Percentiles rank a stretch among this genome's conserved stretches.
These are phyloP conservation scores for Sebastes dallii DNA, from an alignment of 2,797 vertebrate species.

Conservation along the genomic window DNA sequence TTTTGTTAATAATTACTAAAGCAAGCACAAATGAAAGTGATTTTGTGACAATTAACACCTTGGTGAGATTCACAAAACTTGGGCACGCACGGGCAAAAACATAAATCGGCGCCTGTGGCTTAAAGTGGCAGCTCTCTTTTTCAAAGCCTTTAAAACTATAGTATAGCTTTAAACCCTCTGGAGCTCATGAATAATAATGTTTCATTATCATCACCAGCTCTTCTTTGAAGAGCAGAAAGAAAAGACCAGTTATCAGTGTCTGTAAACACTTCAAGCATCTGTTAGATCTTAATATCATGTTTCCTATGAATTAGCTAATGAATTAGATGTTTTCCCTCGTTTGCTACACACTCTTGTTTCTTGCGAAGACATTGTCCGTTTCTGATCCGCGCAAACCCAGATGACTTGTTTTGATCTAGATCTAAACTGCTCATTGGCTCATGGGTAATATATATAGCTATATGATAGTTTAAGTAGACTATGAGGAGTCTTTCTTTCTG, in stretches of 20 bases:
- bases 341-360: background rate
- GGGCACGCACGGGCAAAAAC: too few species aligned
- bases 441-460: too few species aligned
- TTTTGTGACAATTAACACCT: too few species aligned
- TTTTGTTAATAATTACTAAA: too few species aligned
- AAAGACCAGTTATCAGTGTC: slow-evolving; percentile 23
- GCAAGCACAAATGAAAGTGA: too few species aligned
- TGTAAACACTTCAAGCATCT: slow-evolving; percentile 27
- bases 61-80: too few species aligned
- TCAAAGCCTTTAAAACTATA: slow-evolving; percentile 22
- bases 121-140: slow-evolving; percentile 6
- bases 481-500: background rate
- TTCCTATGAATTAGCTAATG: slow-evolving; percentile 21
- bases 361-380: background rate
- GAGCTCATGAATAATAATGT: slow-evolving; percentile 38
- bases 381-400: background rate
- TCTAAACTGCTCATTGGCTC: too few species aligned
- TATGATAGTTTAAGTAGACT: background rate
- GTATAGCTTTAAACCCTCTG: slow-evolving; percentile 11
- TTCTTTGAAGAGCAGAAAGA: slow-evolving; percentile 39
- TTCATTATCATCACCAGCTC: slow-evolving; percentile 29
- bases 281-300: slow-evolving; percentile 1
- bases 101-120: background rate
- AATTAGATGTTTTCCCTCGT: background rate
- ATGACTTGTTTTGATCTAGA: background rate